These are phyloP conservation scores for Pongo pygmaeus DNA, from an alignment of 2,113 vertebrate genomes.

Conservation along the genomic window DNA sequence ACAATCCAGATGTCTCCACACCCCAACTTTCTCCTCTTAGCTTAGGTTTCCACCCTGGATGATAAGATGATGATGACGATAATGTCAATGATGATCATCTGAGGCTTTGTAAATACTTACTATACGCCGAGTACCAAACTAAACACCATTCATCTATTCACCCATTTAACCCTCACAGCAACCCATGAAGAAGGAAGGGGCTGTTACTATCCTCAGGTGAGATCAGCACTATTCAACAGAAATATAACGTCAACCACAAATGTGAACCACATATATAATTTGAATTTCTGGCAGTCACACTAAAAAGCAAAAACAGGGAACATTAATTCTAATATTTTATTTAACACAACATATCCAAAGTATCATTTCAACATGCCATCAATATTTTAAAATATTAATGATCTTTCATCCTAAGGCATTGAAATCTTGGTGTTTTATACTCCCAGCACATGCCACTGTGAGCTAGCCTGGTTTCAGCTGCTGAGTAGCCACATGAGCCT, in stretches of 20 bases:
- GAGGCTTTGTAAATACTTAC: not conserved
- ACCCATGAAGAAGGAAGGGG: not conserved
- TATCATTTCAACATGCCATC: not conserved
- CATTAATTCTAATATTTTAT: not conserved
- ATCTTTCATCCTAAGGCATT: not conserved
- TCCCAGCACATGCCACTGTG: not conserved
- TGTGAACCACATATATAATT: not conserved
- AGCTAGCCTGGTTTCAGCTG: not conserved
- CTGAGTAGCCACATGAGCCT: fast-evolving
- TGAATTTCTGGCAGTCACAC: not conserved
- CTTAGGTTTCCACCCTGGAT: not conserved
- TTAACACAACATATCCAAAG: not conserved
- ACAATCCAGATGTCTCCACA: not conserved
- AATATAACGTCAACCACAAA: not conserved
- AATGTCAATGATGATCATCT: fast-evolving
- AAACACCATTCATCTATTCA: not conserved
- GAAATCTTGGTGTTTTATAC: not conserved
- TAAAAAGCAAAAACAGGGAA: not conserved
- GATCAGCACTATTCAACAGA: not conserved
- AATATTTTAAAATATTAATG: slow-evolving; percentile 22
- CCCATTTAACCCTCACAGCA: not conserved
- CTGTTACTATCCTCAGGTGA: not conserved
- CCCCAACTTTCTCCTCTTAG: not conserved
- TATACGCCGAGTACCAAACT: not conserved
- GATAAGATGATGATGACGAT: fast-evolving